phyloP scores from a whole-genome alignment of 2,888 invertebrate species.

The Polymixis flavicincta region DNA sequence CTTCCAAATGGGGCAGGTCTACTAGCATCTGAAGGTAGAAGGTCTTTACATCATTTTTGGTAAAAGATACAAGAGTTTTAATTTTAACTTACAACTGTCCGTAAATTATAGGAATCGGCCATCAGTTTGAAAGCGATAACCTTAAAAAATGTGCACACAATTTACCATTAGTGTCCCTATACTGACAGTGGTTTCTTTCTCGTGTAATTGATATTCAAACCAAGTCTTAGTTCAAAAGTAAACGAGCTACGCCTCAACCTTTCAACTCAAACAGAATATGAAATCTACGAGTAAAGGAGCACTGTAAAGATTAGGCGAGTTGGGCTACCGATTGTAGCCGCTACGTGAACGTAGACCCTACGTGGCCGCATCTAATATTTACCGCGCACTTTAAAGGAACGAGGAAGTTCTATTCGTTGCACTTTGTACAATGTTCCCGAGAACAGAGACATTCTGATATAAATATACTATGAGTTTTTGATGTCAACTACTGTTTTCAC shows the following conservation, averaged over 20 bases:
- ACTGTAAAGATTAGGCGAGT: constrained; percentile 32
- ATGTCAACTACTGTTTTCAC: neutral
- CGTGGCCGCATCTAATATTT: constrained; percentile 24
- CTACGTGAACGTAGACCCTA: neutral
- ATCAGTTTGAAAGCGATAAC: too few relatives aligned
- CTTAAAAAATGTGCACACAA: neutral
- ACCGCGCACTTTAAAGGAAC: constrained; percentile 14
- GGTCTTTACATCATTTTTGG: too few relatives aligned
- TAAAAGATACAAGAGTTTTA: too few relatives aligned
- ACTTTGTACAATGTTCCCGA: neutral
- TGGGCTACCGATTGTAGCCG: neutral
- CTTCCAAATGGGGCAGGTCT: too few relatives aligned
- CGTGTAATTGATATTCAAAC: neutral
- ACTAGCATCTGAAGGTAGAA: too few relatives aligned
- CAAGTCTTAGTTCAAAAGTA: neutral
- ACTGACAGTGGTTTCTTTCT: neutral
- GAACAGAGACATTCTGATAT: too few relatives aligned
- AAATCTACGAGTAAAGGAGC: constrained; percentile 4
- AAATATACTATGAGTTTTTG: too few relatives aligned
- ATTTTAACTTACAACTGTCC: too few relatives aligned
- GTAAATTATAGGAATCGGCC: too few relatives aligned
- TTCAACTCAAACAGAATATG: constrained; percentile 38
- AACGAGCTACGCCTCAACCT: neutral
- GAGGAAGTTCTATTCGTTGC: neutral
- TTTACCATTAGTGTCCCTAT: neutral